Conservation (phyloP, 2,113 vertebrate species). For the Rhineura floridana region DNA sequence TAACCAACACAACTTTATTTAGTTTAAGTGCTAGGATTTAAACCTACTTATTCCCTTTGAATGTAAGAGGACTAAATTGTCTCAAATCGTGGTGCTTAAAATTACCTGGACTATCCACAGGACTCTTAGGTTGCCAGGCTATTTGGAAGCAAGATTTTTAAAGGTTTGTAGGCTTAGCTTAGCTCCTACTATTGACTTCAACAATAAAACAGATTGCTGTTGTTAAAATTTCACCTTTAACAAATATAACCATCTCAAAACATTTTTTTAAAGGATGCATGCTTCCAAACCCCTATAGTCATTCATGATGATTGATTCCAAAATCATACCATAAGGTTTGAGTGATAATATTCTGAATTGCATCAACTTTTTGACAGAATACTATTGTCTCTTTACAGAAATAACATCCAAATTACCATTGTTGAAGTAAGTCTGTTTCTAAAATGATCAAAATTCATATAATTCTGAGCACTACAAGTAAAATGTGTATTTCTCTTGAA, state of each 20-base stretch:
- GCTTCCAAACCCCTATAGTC: not conserved
- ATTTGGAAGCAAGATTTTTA: not conserved
- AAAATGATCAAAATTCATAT: conserved; percentile 5
- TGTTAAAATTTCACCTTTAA: not conserved
- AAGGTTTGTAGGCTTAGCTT: not conserved
- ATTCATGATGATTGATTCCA: not conserved
- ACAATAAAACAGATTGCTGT: not conserved
- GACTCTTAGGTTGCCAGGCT: not conserved
- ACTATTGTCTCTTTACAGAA: not conserved
- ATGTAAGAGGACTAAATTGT: not conserved
- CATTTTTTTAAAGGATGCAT: not conserved
- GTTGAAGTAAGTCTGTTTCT: not conserved
- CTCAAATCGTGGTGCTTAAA: not conserved
- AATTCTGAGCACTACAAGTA: not conserved
- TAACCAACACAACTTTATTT: not conserved
- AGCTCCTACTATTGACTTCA: not conserved
- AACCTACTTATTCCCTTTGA: not conserved
- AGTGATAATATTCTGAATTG: not conserved
- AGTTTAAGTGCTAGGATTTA: not conserved
- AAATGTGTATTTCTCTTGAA: not conserved
- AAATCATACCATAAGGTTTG: not conserved
- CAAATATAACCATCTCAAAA: not conserved
- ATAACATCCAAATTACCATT: not conserved
- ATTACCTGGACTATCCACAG: not conserved
- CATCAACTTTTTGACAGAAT: not conserved